A percentile compares a stretch with the other conserved stretches of the same genome.
phyloP scores from a whole-genome alignment of 2,797 vertebrate species.

The Enteromius unitaeniatus region DNA sequence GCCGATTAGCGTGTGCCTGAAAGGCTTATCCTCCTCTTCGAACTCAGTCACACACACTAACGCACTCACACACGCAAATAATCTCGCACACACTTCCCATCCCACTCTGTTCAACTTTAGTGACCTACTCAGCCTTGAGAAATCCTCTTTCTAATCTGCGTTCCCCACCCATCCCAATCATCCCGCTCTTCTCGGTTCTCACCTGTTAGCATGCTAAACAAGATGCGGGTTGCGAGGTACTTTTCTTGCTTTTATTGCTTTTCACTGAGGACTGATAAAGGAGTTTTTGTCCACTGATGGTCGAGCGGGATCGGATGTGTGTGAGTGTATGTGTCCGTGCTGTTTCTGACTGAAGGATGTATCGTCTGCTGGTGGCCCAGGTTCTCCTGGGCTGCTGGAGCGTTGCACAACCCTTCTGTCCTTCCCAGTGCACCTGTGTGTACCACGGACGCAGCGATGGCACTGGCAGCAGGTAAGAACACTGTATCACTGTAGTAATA shows the following conservation, averaged over 20 bases:
- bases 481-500: background rate
- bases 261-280: background rate
- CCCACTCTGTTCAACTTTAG: slow-evolving; percentile 51
- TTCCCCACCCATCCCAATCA: slow-evolving; percentile 5
- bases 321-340: slow-evolving; percentile 12
- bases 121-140: slow-evolving; percentile 70
- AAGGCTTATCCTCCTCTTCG: slow-evolving; percentile 38
- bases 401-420: slow-evolving; percentile 82
- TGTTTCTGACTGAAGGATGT: slow-evolving; percentile 52
- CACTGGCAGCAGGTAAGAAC: slow-evolving; percentile 84
- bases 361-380: slow-evolving; percentile 74
- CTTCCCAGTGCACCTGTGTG: slow-evolving; percentile 91
- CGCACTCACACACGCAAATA: slow-evolving; percentile 37
- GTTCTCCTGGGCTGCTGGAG: slow-evolving; percentile 78
- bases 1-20: slow-evolving; percentile 64
- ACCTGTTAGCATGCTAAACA: slow-evolving; percentile 66
- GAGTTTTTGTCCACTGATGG: slow-evolving; percentile 5
- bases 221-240: slow-evolving; percentile 31
- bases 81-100: slow-evolving; percentile 15
- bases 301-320: slow-evolving; percentile 36
- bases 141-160: slow-evolving; percentile 77
- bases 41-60: slow-evolving; percentile 23
- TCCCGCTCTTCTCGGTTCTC: slow-evolving; percentile 55
- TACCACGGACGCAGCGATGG: slow-evolving; percentile 85
- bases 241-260: slow-evolving; percentile 38